phyloP scores from a whole-genome alignment of 2,113 vertebrate genomes.

The Melanotaenia duboulayi region DNA sequence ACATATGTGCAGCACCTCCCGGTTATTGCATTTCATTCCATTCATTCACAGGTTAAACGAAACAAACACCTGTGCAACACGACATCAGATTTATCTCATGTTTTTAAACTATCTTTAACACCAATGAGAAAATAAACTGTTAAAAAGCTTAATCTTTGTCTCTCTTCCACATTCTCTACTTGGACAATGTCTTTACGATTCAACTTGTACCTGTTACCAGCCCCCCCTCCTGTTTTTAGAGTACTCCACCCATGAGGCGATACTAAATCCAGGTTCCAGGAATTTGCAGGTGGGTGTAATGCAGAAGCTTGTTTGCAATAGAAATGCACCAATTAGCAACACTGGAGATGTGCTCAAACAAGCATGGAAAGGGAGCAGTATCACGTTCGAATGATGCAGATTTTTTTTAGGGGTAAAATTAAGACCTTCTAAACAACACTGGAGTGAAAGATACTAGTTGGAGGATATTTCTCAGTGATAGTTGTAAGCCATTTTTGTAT shows the following conservation, averaged over 20 bases:
- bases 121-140: not conserved
- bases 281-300: not conserved
- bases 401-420: not conserved
- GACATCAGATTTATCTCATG: not conserved
- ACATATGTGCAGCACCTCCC: not conserved
- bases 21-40: constrained; percentile 27
- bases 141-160: too few relatives aligned
- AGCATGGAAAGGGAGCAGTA: not conserved
- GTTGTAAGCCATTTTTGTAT: too few relatives aligned
- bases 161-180: too few relatives aligned
- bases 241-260: constrained; percentile 8
- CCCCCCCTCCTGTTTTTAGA: not conserved
- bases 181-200: too few relatives aligned
- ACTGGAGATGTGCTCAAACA: not conserved
- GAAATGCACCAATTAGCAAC: not conserved
- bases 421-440: not conserved
- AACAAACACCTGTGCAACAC: not conserved
- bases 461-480: too few relatives aligned
- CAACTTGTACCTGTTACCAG: too few relatives aligned
- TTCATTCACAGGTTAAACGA: not conserved
- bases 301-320: not conserved
- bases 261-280: not conserved
- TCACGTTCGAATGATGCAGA: not conserved
- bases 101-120: not conserved
- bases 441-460: too few relatives aligned